A percentile compares a stretch with the other conserved stretches of the same genome.
Evolutionary conservation across 2,888 invertebrate species (phyloP).

Genomic region (Cremastobaeus sp.): DNA sequence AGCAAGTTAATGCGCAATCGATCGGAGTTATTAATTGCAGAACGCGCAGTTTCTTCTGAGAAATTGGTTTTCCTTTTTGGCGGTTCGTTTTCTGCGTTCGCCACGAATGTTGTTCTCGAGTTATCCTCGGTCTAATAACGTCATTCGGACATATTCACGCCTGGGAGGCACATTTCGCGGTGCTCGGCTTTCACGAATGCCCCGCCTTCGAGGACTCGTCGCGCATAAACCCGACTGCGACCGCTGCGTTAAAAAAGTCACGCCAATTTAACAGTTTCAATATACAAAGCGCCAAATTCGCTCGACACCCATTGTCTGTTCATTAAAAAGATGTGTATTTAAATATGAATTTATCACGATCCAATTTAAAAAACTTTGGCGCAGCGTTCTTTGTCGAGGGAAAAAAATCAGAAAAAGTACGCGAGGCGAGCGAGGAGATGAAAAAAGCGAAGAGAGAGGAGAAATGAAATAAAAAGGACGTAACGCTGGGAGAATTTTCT

Average conservation of each 20-base stretch:
- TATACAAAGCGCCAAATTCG: background rate
- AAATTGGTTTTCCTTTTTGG: no score
- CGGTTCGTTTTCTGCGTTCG: no score
- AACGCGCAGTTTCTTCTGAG: no score
- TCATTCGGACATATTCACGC: background rate
- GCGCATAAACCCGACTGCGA: slow-evolving; percentile 2
- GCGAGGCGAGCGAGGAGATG: slow-evolving; percentile 18
- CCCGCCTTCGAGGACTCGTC: no score
- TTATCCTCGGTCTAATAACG: slow-evolving; percentile 4
- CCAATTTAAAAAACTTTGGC: slow-evolving; percentile 45
- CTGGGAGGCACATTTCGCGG: no score
- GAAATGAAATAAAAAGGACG: slow-evolving; percentile 43
- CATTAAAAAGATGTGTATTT: slow-evolving; percentile 41
- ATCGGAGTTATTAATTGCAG: no score
- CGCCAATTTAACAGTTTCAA: slow-evolving; percentile 30
- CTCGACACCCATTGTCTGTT: slow-evolving; percentile 13
- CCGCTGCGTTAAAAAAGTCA: slow-evolving; percentile 5
- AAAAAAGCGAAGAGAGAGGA: slow-evolving; percentile 1
- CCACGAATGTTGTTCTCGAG: no score
- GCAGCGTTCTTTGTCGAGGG: slow-evolving; percentile 45
- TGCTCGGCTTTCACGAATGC: no score
- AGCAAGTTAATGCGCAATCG: no score
- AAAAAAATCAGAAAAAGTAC: slow-evolving; percentile 31
- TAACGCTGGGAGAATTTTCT: slow-evolving; percentile 54
- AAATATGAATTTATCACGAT: slow-evolving; percentile 52